Conservation (phyloP, 2,888 invertebrate species). For the Thymelicus sylvestris region DNA sequence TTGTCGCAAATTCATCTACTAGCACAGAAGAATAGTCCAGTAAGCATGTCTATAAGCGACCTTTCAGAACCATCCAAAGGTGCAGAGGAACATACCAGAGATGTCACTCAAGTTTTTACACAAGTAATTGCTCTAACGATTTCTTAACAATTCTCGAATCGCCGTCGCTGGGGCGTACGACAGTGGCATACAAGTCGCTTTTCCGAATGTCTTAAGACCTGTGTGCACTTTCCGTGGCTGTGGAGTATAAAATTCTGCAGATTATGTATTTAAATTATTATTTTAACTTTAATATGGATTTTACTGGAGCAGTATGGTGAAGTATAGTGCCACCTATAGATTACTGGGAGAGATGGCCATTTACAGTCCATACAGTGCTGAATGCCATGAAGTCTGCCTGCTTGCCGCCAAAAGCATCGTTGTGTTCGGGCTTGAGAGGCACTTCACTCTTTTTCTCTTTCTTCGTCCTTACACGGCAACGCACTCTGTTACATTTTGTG, state of each 20-base stretch:
- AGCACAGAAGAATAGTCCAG: no score
- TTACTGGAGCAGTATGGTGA: no score
- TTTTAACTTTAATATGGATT: background rate
- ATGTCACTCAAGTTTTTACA: slow-evolving; percentile 26
- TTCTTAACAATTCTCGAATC: slow-evolving; percentile 22
- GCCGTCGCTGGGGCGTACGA: slow-evolving; percentile 21
- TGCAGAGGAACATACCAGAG: slow-evolving; percentile 10
- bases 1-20: no score
- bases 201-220: slow-evolving; percentile 22
- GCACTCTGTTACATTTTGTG: no score
- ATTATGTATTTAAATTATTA: background rate
- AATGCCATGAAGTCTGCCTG: no score
- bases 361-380: no score
- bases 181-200: slow-evolving; percentile 20
- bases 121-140: slow-evolving; percentile 18
- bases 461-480: no score
- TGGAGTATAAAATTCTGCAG: background rate
- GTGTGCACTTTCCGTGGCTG: slow-evolving; percentile 1
- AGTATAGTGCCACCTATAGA: no score
- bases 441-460: no score
- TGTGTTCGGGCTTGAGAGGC: no score
- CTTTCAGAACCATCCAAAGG: slow-evolving; percentile 9
- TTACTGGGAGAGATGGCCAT: no score
- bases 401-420: no score
- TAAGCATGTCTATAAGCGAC: slow-evolving; percentile 13